Conservation (phyloP, 23 tunicate genomes). For the Styela clava region DNA sequence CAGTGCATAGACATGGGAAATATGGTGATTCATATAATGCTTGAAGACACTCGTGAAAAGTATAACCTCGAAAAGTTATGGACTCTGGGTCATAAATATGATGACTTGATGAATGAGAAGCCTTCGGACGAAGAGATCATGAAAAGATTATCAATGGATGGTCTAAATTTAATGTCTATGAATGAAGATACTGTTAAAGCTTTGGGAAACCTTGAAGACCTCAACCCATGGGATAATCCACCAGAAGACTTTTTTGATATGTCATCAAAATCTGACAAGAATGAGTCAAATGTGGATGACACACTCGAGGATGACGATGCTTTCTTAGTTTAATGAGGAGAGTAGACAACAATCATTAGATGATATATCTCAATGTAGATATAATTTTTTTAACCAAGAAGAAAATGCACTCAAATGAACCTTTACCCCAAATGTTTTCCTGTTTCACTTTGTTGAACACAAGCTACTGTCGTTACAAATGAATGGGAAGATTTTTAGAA, state of each 20-base stretch:
- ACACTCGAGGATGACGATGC: slow-evolving; percentile 41
- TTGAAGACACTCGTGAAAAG: slow-evolving; percentile 45
- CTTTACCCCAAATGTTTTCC: too few species aligned
- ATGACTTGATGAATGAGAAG: slow-evolving; percentile 27
- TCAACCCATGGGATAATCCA: slow-evolving; percentile 35
- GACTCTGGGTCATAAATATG: slow-evolving; percentile 75
- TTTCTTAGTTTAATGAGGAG: not conserved
- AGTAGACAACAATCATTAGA: too few species aligned
- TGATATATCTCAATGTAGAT: too few species aligned
- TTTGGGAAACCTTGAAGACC: slow-evolving; percentile 30
- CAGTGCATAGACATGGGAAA: slow-evolving; percentile 80
- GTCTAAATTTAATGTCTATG: slow-evolving; percentile 33
- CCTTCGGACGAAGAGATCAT: slow-evolving; percentile 41
- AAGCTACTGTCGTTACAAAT: too few species aligned
- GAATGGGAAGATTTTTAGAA: too few species aligned
- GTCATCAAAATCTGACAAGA: not conserved
- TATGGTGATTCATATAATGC: slow-evolving; percentile 82
- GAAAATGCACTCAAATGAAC: too few species aligned
- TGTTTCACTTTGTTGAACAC: too few species aligned
- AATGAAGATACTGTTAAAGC: slow-evolving; percentile 28
- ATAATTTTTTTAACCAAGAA: too few species aligned
- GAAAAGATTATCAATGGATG: slow-evolving; percentile 23
- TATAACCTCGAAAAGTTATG: slow-evolving; percentile 79
- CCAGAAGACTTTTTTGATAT: not conserved
- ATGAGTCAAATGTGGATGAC: not conserved